phyloP scores from a whole-genome alignment of 64 coral and sea anemone genomes.

The Montipora foliosa region DNA sequence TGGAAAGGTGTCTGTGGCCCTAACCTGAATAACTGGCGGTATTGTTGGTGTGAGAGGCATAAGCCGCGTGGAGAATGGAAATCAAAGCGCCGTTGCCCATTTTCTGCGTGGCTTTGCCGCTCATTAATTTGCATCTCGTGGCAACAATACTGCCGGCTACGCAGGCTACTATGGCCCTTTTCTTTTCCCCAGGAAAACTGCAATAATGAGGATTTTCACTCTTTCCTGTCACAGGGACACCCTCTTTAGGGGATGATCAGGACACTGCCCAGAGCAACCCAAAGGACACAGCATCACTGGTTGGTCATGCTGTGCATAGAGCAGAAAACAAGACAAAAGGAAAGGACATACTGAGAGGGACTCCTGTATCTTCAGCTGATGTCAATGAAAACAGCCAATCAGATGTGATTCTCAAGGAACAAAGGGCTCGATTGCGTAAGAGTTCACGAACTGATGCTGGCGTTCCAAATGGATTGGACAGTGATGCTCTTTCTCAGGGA shows the following conservation, averaged over 20 bases:
- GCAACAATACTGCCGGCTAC: too few species aligned
- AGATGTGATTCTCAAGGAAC: slow-evolving; percentile 25
- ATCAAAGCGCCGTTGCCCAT: too few species aligned
- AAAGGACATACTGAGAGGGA: neutral
- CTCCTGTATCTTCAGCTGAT: neutral
- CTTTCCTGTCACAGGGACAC: neutral
- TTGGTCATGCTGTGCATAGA: slow-evolving; percentile 62
- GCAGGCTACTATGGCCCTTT: too few species aligned
- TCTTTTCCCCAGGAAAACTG: too few species aligned
- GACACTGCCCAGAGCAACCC: neutral
- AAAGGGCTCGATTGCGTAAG: slow-evolving; percentile 35
- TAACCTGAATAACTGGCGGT: too few species aligned
- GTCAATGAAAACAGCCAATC: neutral
- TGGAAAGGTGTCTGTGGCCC: too few species aligned
- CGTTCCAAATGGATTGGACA: neutral
- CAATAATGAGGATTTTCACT: neutral
- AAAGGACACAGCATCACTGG: slow-evolving; percentile 55
- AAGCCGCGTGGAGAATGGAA: too few species aligned
- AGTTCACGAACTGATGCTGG: neutral
- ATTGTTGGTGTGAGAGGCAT: too few species aligned
- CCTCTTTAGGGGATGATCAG: neutral
- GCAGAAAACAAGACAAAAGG: slow-evolving; percentile 39
- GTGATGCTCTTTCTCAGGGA: slow-evolving; percentile 9
- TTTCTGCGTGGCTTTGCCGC: too few species aligned
- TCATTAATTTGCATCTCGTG: too few species aligned